phyloP scores from a whole-genome alignment of 1,140 invertebrate species.

The Homalodisca vitripennis region DNA sequence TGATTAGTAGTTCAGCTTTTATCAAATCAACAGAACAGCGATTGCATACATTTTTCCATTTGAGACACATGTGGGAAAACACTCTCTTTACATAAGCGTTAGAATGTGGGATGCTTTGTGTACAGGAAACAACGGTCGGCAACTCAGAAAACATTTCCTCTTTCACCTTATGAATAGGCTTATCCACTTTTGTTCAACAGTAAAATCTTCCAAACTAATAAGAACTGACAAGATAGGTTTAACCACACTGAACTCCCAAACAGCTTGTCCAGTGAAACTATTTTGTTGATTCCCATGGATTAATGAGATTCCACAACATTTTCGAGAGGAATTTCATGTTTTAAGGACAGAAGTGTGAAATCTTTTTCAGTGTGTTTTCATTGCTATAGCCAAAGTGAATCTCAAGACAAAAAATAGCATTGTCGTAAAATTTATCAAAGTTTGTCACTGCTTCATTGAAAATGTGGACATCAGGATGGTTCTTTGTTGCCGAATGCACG shows the following conservation, averaged over 20 bases:
- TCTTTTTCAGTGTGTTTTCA: constrained; percentile 1
- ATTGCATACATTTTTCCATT: constrained; percentile 20
- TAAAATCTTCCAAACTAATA: constrained; percentile 1
- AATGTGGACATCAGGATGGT: constrained; percentile 7
- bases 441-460: constrained; percentile 15
- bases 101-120: constrained; percentile 14
- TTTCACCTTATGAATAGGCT: neutral
- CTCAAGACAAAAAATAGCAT: neutral
- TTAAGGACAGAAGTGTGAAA: constrained; percentile 5
- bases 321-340: neutral
- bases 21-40: constrained; percentile 22
- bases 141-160: neutral
- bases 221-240: constrained; percentile 4
- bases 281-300: constrained; percentile 4
- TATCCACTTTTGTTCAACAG: constrained; percentile 10
- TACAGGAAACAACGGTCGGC: neutral
- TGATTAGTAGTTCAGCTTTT: too few relatives aligned
- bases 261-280: neutral
- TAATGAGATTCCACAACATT: neutral
- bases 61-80: constrained; percentile 18
- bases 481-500: too few relatives aligned
- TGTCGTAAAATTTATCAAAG: constrained; percentile 22
- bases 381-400: constrained; percentile 19
- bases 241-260: constrained; percentile 7
- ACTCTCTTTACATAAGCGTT: constrained; percentile 18